Evolutionary conservation across 2,888 invertebrate species (phyloP).

Genomic region (Adelognathus sp.): DNA sequence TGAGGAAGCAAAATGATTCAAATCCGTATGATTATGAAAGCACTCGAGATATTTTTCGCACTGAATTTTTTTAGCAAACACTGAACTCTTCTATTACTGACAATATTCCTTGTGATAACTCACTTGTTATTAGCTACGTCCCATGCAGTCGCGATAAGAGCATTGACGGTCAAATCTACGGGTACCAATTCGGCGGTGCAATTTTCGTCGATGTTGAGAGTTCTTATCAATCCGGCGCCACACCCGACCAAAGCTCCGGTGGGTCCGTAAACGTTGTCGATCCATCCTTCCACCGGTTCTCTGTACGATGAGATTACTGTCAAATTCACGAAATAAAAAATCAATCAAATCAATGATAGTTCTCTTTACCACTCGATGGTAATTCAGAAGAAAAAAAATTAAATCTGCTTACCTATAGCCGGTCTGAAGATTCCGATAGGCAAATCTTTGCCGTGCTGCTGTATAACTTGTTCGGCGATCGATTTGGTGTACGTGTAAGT

Average conservation of each 20-base stretch:
- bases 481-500: slow-evolving; percentile 89
- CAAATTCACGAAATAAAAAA: slow-evolving; percentile 52
- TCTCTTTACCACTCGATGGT: not conserved
- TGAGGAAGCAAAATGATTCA: too few species aligned
- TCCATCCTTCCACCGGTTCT: slow-evolving; percentile 86
- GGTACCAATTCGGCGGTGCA: slow-evolving; percentile 80
- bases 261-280: slow-evolving; percentile 87
- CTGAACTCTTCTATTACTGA: too few species aligned
- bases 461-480: slow-evolving; percentile 85
- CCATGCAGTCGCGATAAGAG: slow-evolving; percentile 80
- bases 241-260: slow-evolving; percentile 81
- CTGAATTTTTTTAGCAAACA: too few species aligned
- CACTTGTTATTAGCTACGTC: slow-evolving; percentile 80
- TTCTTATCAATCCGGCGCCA: slow-evolving; percentile 84
- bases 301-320: slow-evolving; percentile 82
- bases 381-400: not conserved
- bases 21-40: too few species aligned
- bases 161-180: slow-evolving; percentile 81
- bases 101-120: too few species aligned
- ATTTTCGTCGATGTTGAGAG: slow-evolving; percentile 73
- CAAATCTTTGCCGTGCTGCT: slow-evolving; percentile 83
- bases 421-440: slow-evolving; percentile 87
- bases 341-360: not conserved
- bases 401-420: slow-evolving; percentile 83
- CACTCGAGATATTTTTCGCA: too few species aligned